Conservation (phyloP, 2,888 invertebrate species). For the Meganola albula region DNA sequence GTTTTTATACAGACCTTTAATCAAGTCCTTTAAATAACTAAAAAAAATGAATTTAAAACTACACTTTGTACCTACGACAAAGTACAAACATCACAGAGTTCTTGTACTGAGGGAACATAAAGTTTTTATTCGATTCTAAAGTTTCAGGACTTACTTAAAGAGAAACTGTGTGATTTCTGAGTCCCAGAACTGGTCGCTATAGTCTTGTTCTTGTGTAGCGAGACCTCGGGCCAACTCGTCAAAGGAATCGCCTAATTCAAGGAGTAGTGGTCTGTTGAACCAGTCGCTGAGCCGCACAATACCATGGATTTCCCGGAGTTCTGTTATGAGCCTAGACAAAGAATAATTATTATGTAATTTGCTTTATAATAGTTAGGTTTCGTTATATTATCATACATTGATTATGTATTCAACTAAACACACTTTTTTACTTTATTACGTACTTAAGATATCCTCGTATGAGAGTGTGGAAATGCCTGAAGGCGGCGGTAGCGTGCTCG, state of each 20-base stretch:
- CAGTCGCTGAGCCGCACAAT: conserved; percentile 83
- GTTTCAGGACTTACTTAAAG: conserved; percentile 60
- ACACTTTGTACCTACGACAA: too few species aligned
- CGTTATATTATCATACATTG: too few species aligned
- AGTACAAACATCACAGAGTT: too few species aligned
- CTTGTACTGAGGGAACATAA: conserved; percentile 3
- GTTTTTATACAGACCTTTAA: too few species aligned
- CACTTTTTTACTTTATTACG: conserved; percentile 50
- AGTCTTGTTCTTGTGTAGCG: conserved; percentile 85
- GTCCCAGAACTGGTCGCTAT: conserved; percentile 87
- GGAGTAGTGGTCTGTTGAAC: conserved; percentile 81
- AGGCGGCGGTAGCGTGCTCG: conserved; percentile 84
- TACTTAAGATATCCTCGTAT: conserved; percentile 84
- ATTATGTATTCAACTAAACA: too few species aligned
- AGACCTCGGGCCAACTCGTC: conserved; percentile 87
- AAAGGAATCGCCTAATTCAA: conserved; percentile 81
- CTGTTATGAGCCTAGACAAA: conserved; percentile 76
- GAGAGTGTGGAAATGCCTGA: conserved; percentile 84
- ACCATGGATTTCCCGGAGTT: conserved; percentile 71
- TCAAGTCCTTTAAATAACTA: too few species aligned
- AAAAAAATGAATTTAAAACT: too few species aligned
- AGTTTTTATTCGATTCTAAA: conserved; percentile 13
- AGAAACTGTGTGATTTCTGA: conserved; percentile 80
- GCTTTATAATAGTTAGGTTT: too few species aligned
- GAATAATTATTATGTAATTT: too few species aligned